Conservation (phyloP, 2,797 vertebrate genomes). For the Catamblyrhynchus diadema region DNA sequence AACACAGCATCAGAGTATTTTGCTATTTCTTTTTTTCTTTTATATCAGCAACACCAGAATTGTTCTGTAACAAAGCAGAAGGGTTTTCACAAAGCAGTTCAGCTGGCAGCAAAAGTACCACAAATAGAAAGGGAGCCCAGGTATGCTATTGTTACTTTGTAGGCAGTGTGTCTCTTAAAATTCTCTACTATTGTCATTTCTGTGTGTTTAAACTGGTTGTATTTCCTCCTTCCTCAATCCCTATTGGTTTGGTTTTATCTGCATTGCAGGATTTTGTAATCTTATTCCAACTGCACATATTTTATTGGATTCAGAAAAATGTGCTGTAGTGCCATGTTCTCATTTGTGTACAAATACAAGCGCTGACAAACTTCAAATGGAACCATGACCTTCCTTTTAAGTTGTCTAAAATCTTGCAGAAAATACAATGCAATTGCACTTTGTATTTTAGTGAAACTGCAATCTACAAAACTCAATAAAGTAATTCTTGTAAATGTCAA, state of each 20-base stretch:
- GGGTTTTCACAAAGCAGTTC: not conserved
- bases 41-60: not conserved
- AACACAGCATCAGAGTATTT: not conserved
- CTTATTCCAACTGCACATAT: not conserved
- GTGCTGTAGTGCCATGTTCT: not conserved
- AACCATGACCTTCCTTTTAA: not conserved
- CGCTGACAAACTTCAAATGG: not conserved
- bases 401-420: not conserved
- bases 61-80: not conserved
- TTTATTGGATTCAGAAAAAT: not conserved
- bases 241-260: not conserved
- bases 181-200: not conserved
- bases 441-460: not conserved
- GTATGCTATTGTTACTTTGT: not conserved
- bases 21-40: not conserved
- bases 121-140: not conserved
- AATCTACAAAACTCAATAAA: not conserved
- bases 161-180: not conserved
- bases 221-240: not conserved
- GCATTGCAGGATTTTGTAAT: not conserved
- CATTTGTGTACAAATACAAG: not conserved
- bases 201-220: not conserved
- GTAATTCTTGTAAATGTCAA: not conserved
- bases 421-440: not conserved
- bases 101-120: not conserved